phyloP scores from a whole-genome alignment of 2,113 vertebrate species.

The Collichthys lucidus region DNA sequence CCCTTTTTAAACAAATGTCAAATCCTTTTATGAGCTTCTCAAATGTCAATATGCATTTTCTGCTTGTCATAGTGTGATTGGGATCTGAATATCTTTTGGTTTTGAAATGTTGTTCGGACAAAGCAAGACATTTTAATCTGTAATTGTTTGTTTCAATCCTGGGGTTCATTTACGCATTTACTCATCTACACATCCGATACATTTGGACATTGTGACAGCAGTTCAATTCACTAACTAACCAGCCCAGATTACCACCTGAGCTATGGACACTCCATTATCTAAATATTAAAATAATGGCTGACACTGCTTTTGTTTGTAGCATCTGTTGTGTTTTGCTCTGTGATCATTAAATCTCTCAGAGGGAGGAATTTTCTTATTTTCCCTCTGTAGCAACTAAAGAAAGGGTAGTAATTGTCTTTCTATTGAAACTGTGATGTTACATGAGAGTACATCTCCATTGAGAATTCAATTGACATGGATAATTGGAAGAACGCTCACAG shows the following conservation, averaged over 20 bases:
- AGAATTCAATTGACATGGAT: conserved; percentile 17
- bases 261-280: background rate
- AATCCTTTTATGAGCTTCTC: too few species aligned
- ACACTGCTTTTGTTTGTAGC: background rate
- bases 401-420: background rate
- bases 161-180: background rate
- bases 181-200: too few species aligned
- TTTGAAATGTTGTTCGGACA: background rate
- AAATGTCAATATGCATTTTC: too few species aligned
- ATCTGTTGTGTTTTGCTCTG: background rate
- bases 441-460: conserved; percentile 9
- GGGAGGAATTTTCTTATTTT: background rate
- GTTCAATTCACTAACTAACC: background rate
- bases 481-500: conserved; percentile 20
- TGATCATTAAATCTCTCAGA: background rate
- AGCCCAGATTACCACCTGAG: background rate
- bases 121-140: background rate
- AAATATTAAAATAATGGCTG: background rate
- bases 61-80: background rate
- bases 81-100: background rate
- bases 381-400: background rate
- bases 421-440: conserved; percentile 4
- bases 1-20: background rate
- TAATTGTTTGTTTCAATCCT: background rate
- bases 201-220: too few species aligned